Percentiles rank a stretch among this genome's conserved stretches.
These are phyloP conservation scores for Allophyes oxyacanthae DNA, from an alignment of 2,888 invertebrate genomes.

Conservation along the genomic window DNA sequence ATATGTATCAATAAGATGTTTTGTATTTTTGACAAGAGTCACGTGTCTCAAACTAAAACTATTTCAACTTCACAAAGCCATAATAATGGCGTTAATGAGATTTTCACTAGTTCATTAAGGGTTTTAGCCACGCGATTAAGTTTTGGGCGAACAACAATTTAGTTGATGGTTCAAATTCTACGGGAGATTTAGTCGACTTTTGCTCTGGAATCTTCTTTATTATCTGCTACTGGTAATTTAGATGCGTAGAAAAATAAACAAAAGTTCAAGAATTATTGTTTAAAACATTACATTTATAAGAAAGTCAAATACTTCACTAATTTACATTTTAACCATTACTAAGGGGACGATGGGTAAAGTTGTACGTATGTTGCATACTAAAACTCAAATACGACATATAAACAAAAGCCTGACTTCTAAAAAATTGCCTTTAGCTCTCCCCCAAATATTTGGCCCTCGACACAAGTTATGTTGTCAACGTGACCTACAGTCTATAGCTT, in stretches of 20 bases:
- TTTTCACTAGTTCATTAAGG: conserved; percentile 49
- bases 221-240: too few relatives aligned
- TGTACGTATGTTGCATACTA: conserved; percentile 32
- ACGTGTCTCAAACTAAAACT: conserved; percentile 29
- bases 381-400: conserved; percentile 42
- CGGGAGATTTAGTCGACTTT: not conserved
- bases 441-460: conserved; percentile 66
- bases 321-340: conserved; percentile 36
- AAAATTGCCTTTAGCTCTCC: conserved; percentile 57
- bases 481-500: conserved; percentile 80
- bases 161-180: conserved; percentile 3
- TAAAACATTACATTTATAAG: too few relatives aligned
- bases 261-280: too few relatives aligned
- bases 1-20: conserved; percentile 5
- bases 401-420: conserved; percentile 37
- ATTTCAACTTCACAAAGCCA: conserved; percentile 41
- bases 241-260: too few relatives aligned
- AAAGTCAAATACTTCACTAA: too few relatives aligned
- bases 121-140: conserved; percentile 43
- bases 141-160: conserved; percentile 50
- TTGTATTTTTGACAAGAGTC: conserved; percentile 24
- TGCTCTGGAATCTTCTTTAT: not conserved
- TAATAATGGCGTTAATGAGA: conserved; percentile 51
- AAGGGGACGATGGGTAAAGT: conserved; percentile 3
- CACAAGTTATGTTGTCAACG: conserved; percentile 78